Conservation (phyloP, 2,888 invertebrate species). For the Cantharis rufa region DNA sequence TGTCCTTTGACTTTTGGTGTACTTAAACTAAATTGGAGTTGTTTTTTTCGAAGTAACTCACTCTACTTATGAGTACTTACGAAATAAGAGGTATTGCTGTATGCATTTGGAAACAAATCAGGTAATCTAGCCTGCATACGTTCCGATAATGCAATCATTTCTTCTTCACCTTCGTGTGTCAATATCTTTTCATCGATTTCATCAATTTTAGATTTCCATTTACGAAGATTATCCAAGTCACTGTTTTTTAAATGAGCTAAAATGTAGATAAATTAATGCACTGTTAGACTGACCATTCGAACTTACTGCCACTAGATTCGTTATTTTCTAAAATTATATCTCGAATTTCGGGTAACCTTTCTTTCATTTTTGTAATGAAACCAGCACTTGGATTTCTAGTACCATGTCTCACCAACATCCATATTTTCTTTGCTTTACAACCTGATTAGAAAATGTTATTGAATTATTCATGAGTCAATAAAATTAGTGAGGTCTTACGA, state of each 20-base stretch:
- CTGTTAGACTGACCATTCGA: background rate
- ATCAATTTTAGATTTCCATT: conserved; percentile 10
- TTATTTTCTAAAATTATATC: conserved; percentile 61
- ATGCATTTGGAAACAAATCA: conserved; percentile 63
- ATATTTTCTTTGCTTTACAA: conserved; percentile 61
- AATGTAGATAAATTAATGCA: background rate
- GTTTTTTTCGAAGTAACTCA: conserved; percentile 4
- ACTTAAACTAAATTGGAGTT: conserved; percentile 67
- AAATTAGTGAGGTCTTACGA: background rate
- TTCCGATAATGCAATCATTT: conserved; percentile 73
- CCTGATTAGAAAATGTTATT: conserved; percentile 30
- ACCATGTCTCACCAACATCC: conserved; percentile 78
- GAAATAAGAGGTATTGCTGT: conserved; percentile 45
- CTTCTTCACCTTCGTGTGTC: conserved; percentile 75
- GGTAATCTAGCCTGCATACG: conserved; percentile 76
- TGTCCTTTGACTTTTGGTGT: conserved; percentile 77
- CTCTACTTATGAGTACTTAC: background rate
- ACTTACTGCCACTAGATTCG: conserved; percentile 43
- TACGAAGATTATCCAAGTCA: conserved; percentile 38
- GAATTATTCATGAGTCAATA: background rate
- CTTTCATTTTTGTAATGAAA: conserved; percentile 61
- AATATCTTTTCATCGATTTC: conserved; percentile 58
- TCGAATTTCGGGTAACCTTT: conserved; percentile 60
- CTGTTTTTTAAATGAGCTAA: conserved; percentile 10
- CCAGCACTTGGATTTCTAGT: conserved; percentile 70